Percentiles rank a stretch among this genome's conserved stretches.
Conservation (phyloP, 2,797 vertebrate species). For the Danio jaintianensis region DNA sequence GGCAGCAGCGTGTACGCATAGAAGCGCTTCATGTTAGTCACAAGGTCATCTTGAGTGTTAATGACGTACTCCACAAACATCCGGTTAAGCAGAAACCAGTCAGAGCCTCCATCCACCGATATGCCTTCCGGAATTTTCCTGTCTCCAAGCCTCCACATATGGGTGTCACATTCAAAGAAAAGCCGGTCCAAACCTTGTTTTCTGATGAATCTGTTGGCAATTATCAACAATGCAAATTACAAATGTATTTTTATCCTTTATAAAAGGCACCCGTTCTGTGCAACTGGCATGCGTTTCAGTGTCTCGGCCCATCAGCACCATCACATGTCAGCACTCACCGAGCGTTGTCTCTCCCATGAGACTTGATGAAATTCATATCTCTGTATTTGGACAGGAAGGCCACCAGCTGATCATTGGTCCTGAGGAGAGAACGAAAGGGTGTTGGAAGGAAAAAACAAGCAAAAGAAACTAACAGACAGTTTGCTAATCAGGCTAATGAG, state of each 20-base stretch:
- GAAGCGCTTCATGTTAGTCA: constrained; percentile 95
- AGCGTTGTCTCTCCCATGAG: constrained; percentile 96
- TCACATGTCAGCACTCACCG: constrained; percentile 78
- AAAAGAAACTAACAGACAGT: constrained; percentile 17
- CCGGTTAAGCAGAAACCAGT: constrained; percentile 97
- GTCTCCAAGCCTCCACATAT: constrained; percentile 98
- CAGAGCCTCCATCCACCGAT: constrained; percentile 92
- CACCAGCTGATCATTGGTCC: constrained; percentile 96
- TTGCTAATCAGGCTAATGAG: constrained; percentile 52
- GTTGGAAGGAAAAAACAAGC: constrained; percentile 9
- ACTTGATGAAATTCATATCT: constrained; percentile 98
- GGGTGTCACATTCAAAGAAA: constrained; percentile 95
- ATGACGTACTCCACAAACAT: constrained; percentile 95
- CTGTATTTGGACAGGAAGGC: constrained; percentile 95
- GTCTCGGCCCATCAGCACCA: constrained; percentile 1
- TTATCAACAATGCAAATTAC: constrained; percentile 20
- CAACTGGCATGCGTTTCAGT: neutral
- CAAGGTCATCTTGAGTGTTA: constrained; percentile 90
- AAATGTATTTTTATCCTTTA: neutral
- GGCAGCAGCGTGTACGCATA: constrained; percentile 95
- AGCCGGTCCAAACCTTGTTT: constrained; percentile 96
- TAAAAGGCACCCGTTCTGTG: constrained; percentile 27
- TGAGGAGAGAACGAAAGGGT: constrained; percentile 67
- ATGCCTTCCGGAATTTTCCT: constrained; percentile 95
- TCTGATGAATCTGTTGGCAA: constrained; percentile 87